Evolutionary conservation across 2,113 vertebrate genomes (phyloP).

Genomic region (Leptosomus discolor): DNA sequence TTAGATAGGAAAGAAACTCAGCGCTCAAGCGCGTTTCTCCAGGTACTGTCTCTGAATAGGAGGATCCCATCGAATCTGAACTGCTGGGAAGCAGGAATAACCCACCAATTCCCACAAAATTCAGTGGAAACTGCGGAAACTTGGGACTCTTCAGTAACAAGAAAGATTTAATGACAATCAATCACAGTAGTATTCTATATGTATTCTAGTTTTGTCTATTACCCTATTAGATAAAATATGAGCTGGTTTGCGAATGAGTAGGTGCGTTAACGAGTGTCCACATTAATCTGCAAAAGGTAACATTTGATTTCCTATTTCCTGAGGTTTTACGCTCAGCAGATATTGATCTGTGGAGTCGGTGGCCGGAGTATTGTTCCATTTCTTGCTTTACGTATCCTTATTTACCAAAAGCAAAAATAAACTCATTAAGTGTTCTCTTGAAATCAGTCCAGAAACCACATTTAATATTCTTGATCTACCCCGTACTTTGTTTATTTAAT

Average conservation of each 20-base stretch:
- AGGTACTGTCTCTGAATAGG: not conserved
- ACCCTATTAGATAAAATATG: not conserved
- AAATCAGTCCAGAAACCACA: not conserved
- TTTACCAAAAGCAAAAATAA: not conserved
- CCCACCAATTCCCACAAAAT: not conserved
- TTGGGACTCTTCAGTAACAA: not conserved
- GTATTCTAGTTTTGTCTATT: not conserved
- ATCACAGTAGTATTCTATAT: not conserved
- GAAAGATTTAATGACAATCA: not conserved
- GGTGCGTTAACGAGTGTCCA: not conserved
- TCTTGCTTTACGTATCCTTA: not conserved
- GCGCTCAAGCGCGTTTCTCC: not conserved
- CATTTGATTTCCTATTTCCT: not conserved
- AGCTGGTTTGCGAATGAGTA: not conserved
- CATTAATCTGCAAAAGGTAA: not conserved
- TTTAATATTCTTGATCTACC: not conserved
- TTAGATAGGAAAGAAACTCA: not conserved
- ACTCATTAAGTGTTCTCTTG: not conserved
- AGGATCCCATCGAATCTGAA: not conserved
- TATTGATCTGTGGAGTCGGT: not conserved
- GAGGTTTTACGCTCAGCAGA: not conserved
- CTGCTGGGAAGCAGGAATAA: not conserved
- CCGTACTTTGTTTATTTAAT: not conserved
- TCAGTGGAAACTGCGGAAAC: not conserved
- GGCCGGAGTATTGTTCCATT: not conserved